Conservation (phyloP, 1,140 invertebrate genomes). For the Drosophila paulistorum region DNA sequence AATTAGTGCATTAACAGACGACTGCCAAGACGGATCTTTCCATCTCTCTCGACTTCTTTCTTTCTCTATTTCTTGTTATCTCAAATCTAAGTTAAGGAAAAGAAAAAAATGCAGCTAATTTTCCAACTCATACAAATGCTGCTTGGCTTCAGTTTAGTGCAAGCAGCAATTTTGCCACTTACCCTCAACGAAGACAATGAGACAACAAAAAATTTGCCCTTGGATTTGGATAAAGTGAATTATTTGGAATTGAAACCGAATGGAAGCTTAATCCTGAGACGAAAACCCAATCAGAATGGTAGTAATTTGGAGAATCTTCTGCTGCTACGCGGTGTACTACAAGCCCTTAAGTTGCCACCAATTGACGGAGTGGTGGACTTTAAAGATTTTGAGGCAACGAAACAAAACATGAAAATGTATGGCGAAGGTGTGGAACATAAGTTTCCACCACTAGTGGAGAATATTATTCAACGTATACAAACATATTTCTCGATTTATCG, state of each 20-base stretch:
- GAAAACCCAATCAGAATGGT: conserved; percentile 32
- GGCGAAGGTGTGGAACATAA: conserved; percentile 83
- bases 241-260: conserved; percentile 72
- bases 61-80: conserved; percentile 11
- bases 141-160: conserved; percentile 22
- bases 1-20: conserved; percentile 67
- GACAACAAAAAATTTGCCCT: not conserved
- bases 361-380: not conserved
- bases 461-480: conserved; percentile 86
- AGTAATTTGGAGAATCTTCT: conserved; percentile 57
- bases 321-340: conserved; percentile 53
- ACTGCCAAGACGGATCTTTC: conserved; percentile 48
- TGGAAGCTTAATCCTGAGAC: conserved; percentile 57
- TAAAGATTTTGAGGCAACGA: conserved; percentile 13
- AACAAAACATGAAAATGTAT: conserved; percentile 66
- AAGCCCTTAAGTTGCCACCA: conserved; percentile 44
- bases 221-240: conserved; percentile 53
- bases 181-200: conserved; percentile 21
- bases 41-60: conserved; percentile 9
- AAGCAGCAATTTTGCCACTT: conserved; percentile 52
- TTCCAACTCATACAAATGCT: conserved; percentile 22
- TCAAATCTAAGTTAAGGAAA: conserved; percentile 6
- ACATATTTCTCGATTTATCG: conserved; percentile 85
- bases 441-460: conserved; percentile 86
- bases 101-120: conserved; percentile 45